Conservation (phyloP, 2,797 vertebrate species). For the Coluber constrictor region DNA sequence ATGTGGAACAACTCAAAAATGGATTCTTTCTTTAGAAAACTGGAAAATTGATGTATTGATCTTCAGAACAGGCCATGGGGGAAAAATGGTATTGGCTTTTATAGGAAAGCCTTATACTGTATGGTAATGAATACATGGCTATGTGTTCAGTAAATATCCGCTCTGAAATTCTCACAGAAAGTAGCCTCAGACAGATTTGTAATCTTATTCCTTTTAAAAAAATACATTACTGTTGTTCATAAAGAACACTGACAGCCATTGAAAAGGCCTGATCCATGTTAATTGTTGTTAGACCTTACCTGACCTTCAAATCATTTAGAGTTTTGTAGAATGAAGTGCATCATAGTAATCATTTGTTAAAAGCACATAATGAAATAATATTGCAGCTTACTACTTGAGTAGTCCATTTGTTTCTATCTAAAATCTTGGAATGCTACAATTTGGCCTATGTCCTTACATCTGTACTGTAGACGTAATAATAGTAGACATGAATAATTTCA, state of each 20-base stretch:
- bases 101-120: not conserved
- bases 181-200: not conserved
- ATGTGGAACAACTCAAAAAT: not conserved
- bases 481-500: fast-evolving
- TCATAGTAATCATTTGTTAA: not conserved
- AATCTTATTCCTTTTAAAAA: not conserved
- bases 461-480: not conserved
- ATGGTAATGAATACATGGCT: not conserved
- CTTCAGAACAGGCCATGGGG: not conserved
- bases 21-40: not conserved
- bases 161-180: not conserved
- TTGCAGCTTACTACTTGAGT: not conserved
- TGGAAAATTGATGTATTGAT: not conserved
- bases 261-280: not conserved
- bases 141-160: not conserved
- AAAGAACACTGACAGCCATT: slow-evolving; percentile 16
- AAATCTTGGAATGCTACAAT: not conserved
- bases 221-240: not conserved
- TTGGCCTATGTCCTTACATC: fast-evolving
- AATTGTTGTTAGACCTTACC: not conserved
- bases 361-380: not conserved
- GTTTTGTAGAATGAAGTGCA: not conserved
- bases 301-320: not conserved
- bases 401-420: not conserved
- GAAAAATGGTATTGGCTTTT: not conserved